A percentile compares a stretch with the other conserved stretches of the same genome.
Conservation (phyloP, 2,113 vertebrate genomes). For the Xenus cinereus region DNA sequence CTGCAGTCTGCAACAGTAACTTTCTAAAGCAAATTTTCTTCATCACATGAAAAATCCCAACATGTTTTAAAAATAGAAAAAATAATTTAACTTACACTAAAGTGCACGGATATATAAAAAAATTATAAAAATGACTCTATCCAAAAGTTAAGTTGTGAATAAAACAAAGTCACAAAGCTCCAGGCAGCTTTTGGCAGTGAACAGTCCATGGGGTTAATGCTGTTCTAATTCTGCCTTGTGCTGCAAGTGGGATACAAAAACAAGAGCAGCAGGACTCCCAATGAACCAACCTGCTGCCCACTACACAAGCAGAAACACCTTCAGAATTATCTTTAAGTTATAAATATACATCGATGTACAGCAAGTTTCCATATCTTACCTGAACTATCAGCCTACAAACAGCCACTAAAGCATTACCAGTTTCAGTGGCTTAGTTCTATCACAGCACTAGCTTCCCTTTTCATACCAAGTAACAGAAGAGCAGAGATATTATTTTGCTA, state of each 20-base stretch:
- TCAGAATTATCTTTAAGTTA: not conserved
- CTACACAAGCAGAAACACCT: not conserved
- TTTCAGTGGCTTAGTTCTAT: not conserved
- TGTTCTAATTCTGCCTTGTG: not conserved
- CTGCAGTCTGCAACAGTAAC: conserved; percentile 5
- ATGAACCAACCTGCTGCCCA: not conserved
- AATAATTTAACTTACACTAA: not conserved
- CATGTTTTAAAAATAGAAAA: not conserved
- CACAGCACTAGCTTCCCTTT: not conserved
- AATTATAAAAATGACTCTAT: not conserved
- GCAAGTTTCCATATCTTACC: not conserved
- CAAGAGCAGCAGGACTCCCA: not conserved
- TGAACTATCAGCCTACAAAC: not conserved
- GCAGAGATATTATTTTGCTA: not conserved
- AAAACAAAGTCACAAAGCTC: not conserved
- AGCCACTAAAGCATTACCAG: not conserved
- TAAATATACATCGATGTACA: not conserved
- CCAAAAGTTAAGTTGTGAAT: not conserved
- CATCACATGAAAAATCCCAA: not conserved
- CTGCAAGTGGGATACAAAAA: not conserved
- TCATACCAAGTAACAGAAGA: not conserved
- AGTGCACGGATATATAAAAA: not conserved
- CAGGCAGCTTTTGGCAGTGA: not conserved
- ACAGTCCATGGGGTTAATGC: rapidly evolving
- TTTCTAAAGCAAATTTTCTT: not conserved